Base-by-base conservation (phyloP, 2,888 invertebrate genomes). In the Pseudoips prasinana region DNA sequence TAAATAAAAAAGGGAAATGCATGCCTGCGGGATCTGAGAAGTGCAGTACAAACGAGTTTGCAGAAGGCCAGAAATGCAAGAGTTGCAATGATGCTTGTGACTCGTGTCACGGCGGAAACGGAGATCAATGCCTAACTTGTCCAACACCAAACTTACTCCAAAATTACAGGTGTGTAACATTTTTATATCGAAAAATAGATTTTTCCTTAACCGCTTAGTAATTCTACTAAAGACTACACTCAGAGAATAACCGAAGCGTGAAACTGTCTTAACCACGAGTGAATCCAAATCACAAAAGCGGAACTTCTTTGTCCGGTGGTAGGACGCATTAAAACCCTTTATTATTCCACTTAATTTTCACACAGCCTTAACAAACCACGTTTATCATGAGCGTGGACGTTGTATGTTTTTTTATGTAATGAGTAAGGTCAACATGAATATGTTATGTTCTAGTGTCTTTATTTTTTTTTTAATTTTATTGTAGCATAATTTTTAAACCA, bases 1-100 rank as follows among this genome's bases (percentile, higher is more conserved):
- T 95, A 32, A 94, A 93, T 73, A 93, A 92, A 67, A 95, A 94
- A 64, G 92, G 92, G 8, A 91, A 93, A 48, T 96, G 96, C 72
- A 90, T 93, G 17, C 93, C 92, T 1, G 89, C 90, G 31, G 93
- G 93, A 37, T 92, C 93, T 39, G 92, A 92, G 22, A 91, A 90
- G 39, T 96, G 96, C 66, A 90, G 90, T 54, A 82, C 91, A 45
- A 90, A 93, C 86, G 90, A 91, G 84, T 90, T 58, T 39, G 91
- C 90, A 27, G 91, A 91, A 11, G 91, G 91, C 8, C 91, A 90
- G 23, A 89, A 90, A 25, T 97, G 97, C 72, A 91, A 91, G 43
- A 89, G 91, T 2, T 97, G 96, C 64, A 93, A 95, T 65, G 90
- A 91, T 1, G 93, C 94, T 0, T 97, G 97, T 62, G 94, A 94